These are phyloP conservation scores for Sesia bembeciformis DNA, from an alignment of 2,888 invertebrate species.

Conservation along the genomic window DNA sequence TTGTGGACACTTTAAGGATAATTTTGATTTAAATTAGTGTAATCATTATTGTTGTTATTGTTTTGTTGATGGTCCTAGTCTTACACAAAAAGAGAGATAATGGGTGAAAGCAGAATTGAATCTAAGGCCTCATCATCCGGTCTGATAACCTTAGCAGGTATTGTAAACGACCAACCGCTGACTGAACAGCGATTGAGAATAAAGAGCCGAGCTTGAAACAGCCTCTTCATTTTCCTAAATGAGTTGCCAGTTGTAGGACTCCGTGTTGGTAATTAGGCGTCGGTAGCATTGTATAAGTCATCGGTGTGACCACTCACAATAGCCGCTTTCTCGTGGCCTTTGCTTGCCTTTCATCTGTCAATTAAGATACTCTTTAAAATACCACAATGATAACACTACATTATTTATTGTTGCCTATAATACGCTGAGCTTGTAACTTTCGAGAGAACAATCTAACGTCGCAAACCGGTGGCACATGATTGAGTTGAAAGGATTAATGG, in stretches of 20 bases:
- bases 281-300: conserved; percentile 50
- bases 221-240: conserved; percentile 67
- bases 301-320: conserved; percentile 42
- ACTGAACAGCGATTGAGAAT: conserved; percentile 44
- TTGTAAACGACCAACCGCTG: conserved; percentile 47
- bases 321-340: conserved; percentile 51
- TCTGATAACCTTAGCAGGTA: conserved; percentile 62
- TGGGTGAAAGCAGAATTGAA: conserved; percentile 62
- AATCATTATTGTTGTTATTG: conserved; percentile 28
- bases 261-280: conserved; percentile 50
- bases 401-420: conserved; percentile 41
- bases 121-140: conserved; percentile 63
- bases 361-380: conserved; percentile 41
- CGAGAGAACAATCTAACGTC: neutral
- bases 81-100: conserved; percentile 50
- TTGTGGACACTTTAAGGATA: conserved; percentile 23
- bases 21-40: conserved; percentile 19
- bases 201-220: conserved; percentile 42
- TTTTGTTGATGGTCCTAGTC: conserved; percentile 27
- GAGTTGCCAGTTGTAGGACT: conserved; percentile 48
- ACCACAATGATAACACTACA: conserved; percentile 34
- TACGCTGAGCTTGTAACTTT: neutral
- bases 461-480: conserved; percentile 3
- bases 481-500: conserved; percentile 4
- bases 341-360: conserved; percentile 48